Base-by-base conservation (phyloP, 2,888 invertebrate genomes). In the Serrognathus titanus region DNA sequence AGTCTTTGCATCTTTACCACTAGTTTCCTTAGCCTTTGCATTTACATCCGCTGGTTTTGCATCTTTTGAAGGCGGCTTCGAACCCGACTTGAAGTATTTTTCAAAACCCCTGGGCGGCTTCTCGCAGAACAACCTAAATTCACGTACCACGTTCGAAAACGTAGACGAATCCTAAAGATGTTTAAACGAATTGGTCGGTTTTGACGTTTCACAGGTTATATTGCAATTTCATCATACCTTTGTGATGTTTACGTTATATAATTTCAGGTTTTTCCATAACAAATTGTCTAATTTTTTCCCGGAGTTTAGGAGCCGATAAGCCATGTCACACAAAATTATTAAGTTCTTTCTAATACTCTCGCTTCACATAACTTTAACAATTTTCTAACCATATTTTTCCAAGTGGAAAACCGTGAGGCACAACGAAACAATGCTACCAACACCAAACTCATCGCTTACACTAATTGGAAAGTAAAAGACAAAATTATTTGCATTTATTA, bases 21-120 rank as follows among this genome's bases (percentile, higher is more conserved):
- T 66, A 0, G 63, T 57, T 55, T 72, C 71, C 24, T 31, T 31
- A n/a, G 45, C 13, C 24, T 70, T 67, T 4, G 63, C 56, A 55
- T 71, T 69, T 4, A 65, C 72, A 71, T 82, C 81, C 6, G 71
- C 64, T 47, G 79, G 75, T 71, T 82, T 82, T 46, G 67, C 60
- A 47, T 71, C 69, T 61, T 73, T 72, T 52, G 65, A 58, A 53
- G 66, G 58, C 10, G 63, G 55, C 64, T 75, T 71, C 2, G 70
- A 57, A 40, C 79, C 75, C 7, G 87, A 88, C 70, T 88, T 85
- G 69, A 92, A 96, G 76, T 90, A 95, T 71, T 96, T 95, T 73
- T 94, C 96, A 76, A 96, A 96, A 1, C 96, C 96, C 78, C 94
- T 94, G 0, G 95, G 95, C 10, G 91, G 89, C 69, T 90, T 88